Percentiles rank a stretch among this genome's conserved stretches.
phyloP scores from a whole-genome alignment of 1,140 invertebrate species.

The Thaumetopoea pityocampa region DNA sequence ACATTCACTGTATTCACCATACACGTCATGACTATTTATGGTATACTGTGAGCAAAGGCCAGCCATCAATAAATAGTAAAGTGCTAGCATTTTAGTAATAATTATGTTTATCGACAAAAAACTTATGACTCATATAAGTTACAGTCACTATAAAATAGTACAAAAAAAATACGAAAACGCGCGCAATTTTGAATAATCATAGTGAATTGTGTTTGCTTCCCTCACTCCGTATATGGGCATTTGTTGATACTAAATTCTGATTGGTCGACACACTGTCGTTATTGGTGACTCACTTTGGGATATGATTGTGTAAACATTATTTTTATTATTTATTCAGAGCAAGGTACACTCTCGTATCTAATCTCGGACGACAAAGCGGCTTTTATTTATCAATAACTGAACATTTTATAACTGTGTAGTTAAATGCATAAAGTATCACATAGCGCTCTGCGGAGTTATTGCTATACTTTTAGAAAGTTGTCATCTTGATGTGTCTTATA shows the following conservation, averaged over 20 bases:
- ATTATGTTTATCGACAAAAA: no score
- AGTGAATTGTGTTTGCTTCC: conserved; percentile 40
- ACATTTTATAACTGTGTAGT: conserved; percentile 28
- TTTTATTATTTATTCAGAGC: conserved; percentile 34
- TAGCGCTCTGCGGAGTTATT: conserved; percentile 31
- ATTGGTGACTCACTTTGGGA: conserved; percentile 61
- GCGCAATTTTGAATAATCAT: conserved; percentile 16
- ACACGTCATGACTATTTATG: no score
- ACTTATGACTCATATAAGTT: background rate
- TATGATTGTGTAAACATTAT: conserved; percentile 27
- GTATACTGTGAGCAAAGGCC: no score
- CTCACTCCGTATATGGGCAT: conserved; percentile 69
- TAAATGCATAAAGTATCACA: conserved; percentile 26
- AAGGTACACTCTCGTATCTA: conserved; percentile 43
- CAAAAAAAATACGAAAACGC: conserved; percentile 1
- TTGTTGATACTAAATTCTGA: conserved; percentile 57
- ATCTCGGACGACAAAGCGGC: conserved; percentile 30
- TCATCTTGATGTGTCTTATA: conserved; percentile 30
- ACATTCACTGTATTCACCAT: no score
- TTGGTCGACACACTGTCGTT: conserved; percentile 55
- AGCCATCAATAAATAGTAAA: no score
- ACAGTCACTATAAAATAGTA: background rate
- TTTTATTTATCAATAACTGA: conserved; percentile 36
- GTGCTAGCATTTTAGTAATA: no score
- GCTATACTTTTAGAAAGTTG: conserved; percentile 47